Evolutionary conservation across 2,113 vertebrate genomes (phyloP).

Genomic region (Myotis brandtii): DNA sequence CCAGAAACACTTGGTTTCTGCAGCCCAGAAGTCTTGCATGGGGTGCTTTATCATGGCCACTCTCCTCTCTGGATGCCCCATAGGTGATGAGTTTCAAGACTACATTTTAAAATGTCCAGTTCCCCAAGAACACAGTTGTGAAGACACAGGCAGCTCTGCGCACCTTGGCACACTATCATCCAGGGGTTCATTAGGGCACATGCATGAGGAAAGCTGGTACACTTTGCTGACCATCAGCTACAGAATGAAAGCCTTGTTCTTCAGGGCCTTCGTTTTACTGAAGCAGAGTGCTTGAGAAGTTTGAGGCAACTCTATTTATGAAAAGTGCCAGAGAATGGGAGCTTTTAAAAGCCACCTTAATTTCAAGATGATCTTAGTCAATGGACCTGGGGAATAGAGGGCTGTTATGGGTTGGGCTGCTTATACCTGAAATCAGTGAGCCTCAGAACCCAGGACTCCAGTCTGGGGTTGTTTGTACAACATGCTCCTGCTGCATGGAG

Average conservation of each 20-base stretch:
- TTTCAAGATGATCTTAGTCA: not conserved
- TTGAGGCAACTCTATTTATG: not conserved
- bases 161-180: not conserved
- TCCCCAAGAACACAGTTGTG: not conserved
- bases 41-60: not conserved
- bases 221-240: not conserved
- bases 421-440: not conserved
- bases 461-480: not conserved
- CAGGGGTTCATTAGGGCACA: not conserved
- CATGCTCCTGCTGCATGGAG: fast-evolving
- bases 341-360: not conserved
- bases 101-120: not conserved
- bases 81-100: not conserved
- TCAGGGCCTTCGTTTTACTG: not conserved
- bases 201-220: not conserved
- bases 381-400: not conserved
- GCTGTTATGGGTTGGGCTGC: not conserved
- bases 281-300: not conserved
- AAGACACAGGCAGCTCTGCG: not conserved
- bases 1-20: not conserved
- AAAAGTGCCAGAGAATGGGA: not conserved
- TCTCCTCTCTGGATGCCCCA: too few species aligned
- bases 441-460: not conserved
- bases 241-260: not conserved
- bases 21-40: fast-evolving